These are phyloP conservation scores for Enhydra lutris DNA, from an alignment of 2,113 vertebrate species.

Conservation along the genomic window DNA sequence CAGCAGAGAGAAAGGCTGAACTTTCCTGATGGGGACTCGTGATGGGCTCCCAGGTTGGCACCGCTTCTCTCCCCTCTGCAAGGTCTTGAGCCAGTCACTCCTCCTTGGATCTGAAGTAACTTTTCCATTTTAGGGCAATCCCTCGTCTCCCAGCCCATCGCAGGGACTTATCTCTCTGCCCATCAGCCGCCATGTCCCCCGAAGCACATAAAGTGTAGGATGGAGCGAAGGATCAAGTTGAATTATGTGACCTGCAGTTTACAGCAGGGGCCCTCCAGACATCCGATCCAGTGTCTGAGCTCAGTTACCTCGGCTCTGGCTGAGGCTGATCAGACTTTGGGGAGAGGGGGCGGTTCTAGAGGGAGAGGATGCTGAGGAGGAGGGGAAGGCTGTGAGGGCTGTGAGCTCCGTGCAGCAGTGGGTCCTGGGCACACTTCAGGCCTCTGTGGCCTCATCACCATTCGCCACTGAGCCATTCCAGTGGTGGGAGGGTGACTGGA, in stretches of 20 bases:
- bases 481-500: neutral
- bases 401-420: neutral
- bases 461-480: neutral
- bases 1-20: neutral
- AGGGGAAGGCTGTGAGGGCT: neutral
- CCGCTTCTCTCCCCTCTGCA: neutral
- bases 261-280: conserved; percentile 28
- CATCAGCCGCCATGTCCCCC: neutral
- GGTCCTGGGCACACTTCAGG: neutral
- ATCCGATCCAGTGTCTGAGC: conserved; percentile 56
- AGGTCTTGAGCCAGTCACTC: neutral
- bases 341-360: neutral
- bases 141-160: neutral
- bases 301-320: conserved; percentile 14
- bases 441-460: neutral
- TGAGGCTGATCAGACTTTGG: neutral
- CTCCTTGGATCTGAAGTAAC: conserved; percentile 14
- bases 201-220: conserved; percentile 52
- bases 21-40: neutral
- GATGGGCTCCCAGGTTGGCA: accelerated
- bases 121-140: conserved; percentile 61
- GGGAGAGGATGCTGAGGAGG: neutral
- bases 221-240: conserved; percentile 49
- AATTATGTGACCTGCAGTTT: conserved; percentile 66
- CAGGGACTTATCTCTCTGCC: conserved; percentile 53